Conservation (phyloP, 2,888 invertebrate species). For the Lasius fuliginosus region DNA sequence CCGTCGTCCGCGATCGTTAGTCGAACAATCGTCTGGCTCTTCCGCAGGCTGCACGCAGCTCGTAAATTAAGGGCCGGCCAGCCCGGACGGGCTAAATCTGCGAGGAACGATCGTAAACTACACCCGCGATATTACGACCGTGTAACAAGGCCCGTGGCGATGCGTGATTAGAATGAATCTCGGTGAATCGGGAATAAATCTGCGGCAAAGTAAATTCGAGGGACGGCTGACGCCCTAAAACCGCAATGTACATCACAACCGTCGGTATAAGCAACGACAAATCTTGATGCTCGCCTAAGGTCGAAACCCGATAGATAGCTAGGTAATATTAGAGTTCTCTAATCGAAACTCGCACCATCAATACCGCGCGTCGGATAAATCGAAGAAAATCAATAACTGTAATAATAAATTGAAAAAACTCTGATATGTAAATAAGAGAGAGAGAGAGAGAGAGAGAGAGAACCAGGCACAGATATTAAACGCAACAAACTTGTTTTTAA, state of each 20-base stretch:
- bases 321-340: background rate
- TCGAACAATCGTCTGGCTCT: constrained; percentile 47
- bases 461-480: no score
- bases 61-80: constrained; percentile 60
- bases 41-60: constrained; percentile 56
- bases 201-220: constrained; percentile 58
- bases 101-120: constrained; percentile 63
- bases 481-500: no score
- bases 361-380: background rate
- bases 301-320: background rate
- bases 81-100: constrained; percentile 57
- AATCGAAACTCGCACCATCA: background rate
- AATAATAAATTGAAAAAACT: no score
- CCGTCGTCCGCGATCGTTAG: constrained; percentile 58
- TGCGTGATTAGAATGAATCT: constrained; percentile 60
- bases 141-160: constrained; percentile 44
- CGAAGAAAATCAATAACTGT: background rate
- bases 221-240: constrained; percentile 8
- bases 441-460: no score
- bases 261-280: constrained; percentile 42
- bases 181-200: constrained; percentile 64
- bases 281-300: constrained; percentile 27
- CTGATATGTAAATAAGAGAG: no score
- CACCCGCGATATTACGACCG: constrained; percentile 39
- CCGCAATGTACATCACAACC: constrained; percentile 47